phyloP scores from a whole-genome alignment of 2,888 invertebrate species.

The Geotrupes spiniger region DNA sequence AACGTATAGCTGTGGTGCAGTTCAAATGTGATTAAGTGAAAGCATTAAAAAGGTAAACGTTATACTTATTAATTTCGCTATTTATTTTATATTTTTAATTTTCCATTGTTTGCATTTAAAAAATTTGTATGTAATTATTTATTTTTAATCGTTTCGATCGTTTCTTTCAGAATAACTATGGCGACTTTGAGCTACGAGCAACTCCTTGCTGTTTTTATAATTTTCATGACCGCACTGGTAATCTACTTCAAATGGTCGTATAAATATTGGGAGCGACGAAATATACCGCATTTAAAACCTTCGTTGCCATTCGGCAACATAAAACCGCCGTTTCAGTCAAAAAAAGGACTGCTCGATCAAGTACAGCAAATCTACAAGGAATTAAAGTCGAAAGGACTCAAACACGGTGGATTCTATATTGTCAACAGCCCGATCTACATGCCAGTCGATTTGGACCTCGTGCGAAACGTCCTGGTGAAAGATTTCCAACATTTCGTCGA shows the following conservation, averaged over 20 bases:
- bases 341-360: not conserved
- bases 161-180: no score
- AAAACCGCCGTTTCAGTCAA: not conserved
- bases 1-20: no score
- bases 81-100: no score
- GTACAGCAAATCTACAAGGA: slow-evolving; percentile 21
- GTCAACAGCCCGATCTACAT: slow-evolving; percentile 27
- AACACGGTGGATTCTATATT: slow-evolving; percentile 31
- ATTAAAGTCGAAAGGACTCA: slow-evolving; percentile 25
- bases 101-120: no score
- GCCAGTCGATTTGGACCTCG: slow-evolving; percentile 32
- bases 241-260: slow-evolving; percentile 8
- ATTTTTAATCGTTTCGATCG: no score
- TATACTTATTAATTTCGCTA: no score
- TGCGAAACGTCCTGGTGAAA: slow-evolving; percentile 52
- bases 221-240: not conserved
- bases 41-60: no score
- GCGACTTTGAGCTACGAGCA: not conserved
- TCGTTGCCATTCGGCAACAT: slow-evolving; percentile 12
- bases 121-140: no score
- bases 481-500: slow-evolving; percentile 61
- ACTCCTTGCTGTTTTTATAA: no score
- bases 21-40: no score
- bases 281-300: slow-evolving; percentile 8
- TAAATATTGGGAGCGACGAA: slow-evolving; percentile 9